Percentiles rank a stretch among this genome's conserved stretches.
phyloP scores from a whole-genome alignment of 2,113 vertebrate genomes.

The Ceyx margarethae region DNA sequence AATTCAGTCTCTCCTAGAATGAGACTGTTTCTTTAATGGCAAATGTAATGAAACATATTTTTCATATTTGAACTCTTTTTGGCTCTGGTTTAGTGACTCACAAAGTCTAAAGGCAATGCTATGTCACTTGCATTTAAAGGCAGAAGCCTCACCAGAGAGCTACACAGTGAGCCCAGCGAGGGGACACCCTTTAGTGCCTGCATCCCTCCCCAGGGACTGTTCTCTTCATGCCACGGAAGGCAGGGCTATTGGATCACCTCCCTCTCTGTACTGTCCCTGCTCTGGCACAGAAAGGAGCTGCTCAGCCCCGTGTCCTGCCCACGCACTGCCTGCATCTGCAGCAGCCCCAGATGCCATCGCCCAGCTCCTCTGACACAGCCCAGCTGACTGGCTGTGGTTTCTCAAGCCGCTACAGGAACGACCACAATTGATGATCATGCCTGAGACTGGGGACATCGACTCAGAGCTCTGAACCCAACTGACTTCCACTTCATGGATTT shows the following conservation, averaged over 20 bases:
- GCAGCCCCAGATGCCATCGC: constrained; percentile 43
- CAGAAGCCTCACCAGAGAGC: neutral
- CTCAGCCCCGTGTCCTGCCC: neutral
- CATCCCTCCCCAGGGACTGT: neutral
- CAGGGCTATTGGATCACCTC: neutral
- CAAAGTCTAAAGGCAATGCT: neutral
- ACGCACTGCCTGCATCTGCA: constrained; percentile 1
- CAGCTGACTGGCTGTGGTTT: constrained; percentile 45
- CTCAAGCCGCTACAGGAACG: constrained; percentile 2
- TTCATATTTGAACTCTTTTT: constrained; percentile 36
- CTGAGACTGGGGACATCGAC: neutral
- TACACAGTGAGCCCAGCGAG: neutral
- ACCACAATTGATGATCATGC: neutral
- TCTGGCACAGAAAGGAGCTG: neutral
- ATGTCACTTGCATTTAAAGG: constrained; percentile 1
- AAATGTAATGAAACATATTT: neutral
- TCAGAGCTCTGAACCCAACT: neutral
- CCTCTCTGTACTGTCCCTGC: neutral
- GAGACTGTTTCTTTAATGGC: neutral
- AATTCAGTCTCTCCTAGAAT: neutral
- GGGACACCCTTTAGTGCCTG: constrained; percentile 22
- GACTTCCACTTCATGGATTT: neutral
- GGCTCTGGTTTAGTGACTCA: constrained; percentile 6
- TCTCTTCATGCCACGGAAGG: neutral
- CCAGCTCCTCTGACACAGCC: neutral